Evolutionary conservation across 1,140 invertebrate genomes (phyloP).

Genomic region (Hydropsyche tenuis): DNA sequence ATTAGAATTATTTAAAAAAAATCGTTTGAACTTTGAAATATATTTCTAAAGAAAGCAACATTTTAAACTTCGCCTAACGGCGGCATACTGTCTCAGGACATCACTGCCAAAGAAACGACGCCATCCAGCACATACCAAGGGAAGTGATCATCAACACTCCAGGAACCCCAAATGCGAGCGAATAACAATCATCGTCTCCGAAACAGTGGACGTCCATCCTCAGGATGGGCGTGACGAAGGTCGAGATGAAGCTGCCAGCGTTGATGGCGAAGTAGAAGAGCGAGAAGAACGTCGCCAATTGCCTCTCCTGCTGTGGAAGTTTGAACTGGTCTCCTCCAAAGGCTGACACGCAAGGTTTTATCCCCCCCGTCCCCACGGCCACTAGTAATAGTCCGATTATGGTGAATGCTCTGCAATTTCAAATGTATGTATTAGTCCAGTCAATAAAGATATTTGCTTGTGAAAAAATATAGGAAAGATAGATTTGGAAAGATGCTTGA

Average conservation of each 20-base stretch:
- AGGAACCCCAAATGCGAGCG: slow-evolving; percentile 91
- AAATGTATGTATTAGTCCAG: not conserved
- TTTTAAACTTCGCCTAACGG: no score
- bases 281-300: slow-evolving; percentile 88
- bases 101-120: no score
- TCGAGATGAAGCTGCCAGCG: slow-evolving; percentile 88
- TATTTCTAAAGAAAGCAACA: no score
- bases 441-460: no score
- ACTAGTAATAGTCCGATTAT: slow-evolving; percentile 84
- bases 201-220: slow-evolving; percentile 85
- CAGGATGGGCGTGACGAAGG: slow-evolving; percentile 87
- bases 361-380: slow-evolving; percentile 91
- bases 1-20: no score
- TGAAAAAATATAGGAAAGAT: no score
- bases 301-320: slow-evolving; percentile 76
- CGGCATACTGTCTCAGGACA: no score
- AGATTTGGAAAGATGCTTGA: no score
- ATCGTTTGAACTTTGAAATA: no score
- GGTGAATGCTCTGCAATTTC: slow-evolving; percentile 71
- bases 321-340: slow-evolving; percentile 97
- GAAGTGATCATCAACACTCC: slow-evolving; percentile 85
- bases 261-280: slow-evolving; percentile 96
- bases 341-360: slow-evolving; percentile 96
- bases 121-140: slow-evolving; percentile 64
- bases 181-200: slow-evolving; percentile 81